Percentiles rank a stretch among this genome's conserved stretches.
phyloP scores from a whole-genome alignment of 2,113 vertebrate species.

The Thalassoma bifasciatum region DNA sequence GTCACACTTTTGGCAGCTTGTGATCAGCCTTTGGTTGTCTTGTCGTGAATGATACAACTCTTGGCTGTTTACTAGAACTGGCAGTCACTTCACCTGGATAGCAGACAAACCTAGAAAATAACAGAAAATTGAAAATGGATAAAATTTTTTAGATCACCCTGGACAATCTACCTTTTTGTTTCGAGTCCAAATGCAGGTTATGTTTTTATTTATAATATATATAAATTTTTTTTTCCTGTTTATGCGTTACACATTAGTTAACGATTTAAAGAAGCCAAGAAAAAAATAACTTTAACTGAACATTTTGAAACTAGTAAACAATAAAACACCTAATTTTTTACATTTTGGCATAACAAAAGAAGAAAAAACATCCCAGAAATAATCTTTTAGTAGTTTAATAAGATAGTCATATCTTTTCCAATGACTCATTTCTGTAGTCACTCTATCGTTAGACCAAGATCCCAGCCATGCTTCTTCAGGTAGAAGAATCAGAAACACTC shows the following conservation, averaged over 20 bases:
- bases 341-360: too few relatives aligned
- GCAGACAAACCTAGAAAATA: background rate
- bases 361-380: too few relatives aligned
- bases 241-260: accelerated
- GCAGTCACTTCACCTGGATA: background rate
- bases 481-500: too few relatives aligned
- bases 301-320: too few relatives aligned
- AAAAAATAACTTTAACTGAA: background rate
- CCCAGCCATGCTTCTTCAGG: too few relatives aligned
- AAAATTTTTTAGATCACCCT: background rate
- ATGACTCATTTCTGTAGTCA: too few relatives aligned
- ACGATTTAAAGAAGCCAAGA: background rate
- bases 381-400: too few relatives aligned
- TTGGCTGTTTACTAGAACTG: background rate
- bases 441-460: too few relatives aligned
- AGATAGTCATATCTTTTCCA: too few relatives aligned
- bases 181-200: background rate
- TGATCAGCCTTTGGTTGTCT: background rate
- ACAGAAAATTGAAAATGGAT: background rate
- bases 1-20: background rate
- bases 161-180: background rate
- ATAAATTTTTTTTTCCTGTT: background rate
- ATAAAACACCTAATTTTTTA: background rate
- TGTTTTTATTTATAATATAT: background rate
- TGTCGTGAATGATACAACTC: background rate